Evolutionary conservation across 2,888 invertebrate genomes (phyloP), one percentile per base, ranked within the genome.

Genomic region (Phoronis australis): DNA sequence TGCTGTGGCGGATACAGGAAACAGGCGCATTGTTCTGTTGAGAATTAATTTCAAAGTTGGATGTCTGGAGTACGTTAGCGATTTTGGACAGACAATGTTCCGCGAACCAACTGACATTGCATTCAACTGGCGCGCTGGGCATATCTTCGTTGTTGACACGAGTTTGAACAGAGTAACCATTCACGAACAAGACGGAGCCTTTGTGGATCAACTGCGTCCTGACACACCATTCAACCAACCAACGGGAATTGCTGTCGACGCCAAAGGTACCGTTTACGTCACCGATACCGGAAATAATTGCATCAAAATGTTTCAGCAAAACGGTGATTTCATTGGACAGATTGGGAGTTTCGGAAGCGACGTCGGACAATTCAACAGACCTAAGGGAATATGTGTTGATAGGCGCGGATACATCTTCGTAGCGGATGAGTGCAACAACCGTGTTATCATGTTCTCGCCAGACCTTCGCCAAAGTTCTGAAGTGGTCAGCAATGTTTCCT

Each of bases 1-100:
- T 22, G 37, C 45, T 6, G 45, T 45, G 5, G 45, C 45, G 22
- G 45, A 45, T 23, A 45, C 45, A 21, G 45, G 45, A 21, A 45
- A 45, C 27, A 35, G 22, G 35, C 27, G 45, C 31, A 23, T 45
- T 21, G 27, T 35, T 3, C 5, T 45, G 20, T 23, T 45, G 9
- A 5, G 22, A 37, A 45, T 45, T 21, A 45, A 45, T 18, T 45
- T 25, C 23, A 35, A 45, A 26, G 23, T 31, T 15, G 45, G 45
- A 4, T n/a, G 35, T 23, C 27, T 45, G 3, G 45, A 37, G 15
- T 24, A 45, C 23, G 45, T 37, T 18, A 23, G 27, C n/a, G 27
- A 27, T 3, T 45, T 45, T 37, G 45, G 45, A 4, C 45, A 37
- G 23, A 45, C 45, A 37, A 18, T 45, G 23, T 37, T 45, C 23